Percentiles rank a stretch among this genome's conserved stretches.
Conservation (phyloP, 2,888 invertebrate species). For the Chironomus riparius region DNA sequence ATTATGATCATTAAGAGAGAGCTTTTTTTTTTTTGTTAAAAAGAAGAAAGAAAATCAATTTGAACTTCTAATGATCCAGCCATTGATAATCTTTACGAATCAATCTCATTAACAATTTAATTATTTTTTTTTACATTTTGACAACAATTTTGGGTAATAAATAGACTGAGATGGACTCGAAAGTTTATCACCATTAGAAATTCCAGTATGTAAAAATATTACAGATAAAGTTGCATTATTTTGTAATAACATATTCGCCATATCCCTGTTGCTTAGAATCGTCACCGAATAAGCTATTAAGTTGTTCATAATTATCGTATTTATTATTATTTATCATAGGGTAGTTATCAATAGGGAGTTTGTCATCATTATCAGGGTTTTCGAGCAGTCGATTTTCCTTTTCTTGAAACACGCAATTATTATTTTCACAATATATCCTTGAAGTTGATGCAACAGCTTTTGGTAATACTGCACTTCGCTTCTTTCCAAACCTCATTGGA, state of each 20-base stretch:
- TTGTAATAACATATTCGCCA: constrained; percentile 11
- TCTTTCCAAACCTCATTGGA: constrained; percentile 40
- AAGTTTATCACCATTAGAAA: constrained; percentile 2
- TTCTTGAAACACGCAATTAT: neutral
- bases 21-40: neutral
- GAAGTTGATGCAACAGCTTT: neutral
- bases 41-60: neutral
- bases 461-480: constrained; percentile 29
- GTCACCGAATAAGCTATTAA: neutral
- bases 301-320: neutral
- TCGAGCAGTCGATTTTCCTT: neutral
- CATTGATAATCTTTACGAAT: neutral
- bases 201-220: neutral
- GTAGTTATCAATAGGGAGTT: neutral
- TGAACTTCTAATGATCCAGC: constrained; percentile 8
- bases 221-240: neutral
- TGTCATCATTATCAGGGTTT: neutral
- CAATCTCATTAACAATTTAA: neutral
- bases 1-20: neutral
- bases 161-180: neutral
- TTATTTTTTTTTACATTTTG: neutral
- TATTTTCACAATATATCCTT: constrained; percentile 2
- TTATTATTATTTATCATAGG: neutral
- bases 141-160: neutral
- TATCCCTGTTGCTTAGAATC: neutral